phyloP scores from a whole-genome alignment of 2,797 vertebrate species.

The Chrosomus eos region DNA sequence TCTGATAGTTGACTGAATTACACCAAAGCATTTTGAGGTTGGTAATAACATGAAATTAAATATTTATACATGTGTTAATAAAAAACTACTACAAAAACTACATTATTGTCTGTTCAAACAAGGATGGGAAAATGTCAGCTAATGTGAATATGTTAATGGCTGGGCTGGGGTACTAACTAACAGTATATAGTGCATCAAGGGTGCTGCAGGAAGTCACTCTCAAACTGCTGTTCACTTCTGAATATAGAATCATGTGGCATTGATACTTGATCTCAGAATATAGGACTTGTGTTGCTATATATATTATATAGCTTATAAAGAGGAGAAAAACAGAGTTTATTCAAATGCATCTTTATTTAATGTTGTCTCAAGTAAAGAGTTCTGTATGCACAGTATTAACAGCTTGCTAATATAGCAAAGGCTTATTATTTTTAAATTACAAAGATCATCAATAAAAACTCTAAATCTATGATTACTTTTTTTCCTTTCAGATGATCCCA shows the following conservation, averaged over 20 bases:
- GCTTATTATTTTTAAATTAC: conserved; percentile 14
- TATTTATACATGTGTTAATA: not conserved
- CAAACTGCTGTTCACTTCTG: not conserved
- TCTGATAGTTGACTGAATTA: not conserved
- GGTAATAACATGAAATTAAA: not conserved
- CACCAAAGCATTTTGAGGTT: not conserved
- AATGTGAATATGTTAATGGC: not conserved
- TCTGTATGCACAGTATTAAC: conserved; percentile 10
- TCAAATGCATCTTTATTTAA: conserved; percentile 15
- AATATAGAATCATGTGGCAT: not conserved
- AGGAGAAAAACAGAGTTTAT: not conserved
- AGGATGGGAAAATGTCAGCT: not conserved
- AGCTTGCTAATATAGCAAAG: conserved; percentile 65
- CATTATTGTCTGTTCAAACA: not conserved
- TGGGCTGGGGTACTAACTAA: not conserved
- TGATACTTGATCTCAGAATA: not conserved
- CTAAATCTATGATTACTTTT: not conserved
- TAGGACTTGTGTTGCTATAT: not conserved
- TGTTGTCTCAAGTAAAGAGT: conserved; percentile 6
- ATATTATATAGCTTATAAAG: not conserved
- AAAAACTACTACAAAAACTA: not conserved
- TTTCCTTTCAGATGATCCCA: not conserved
- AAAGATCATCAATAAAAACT: conserved; percentile 3
- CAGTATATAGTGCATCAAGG: not conserved
- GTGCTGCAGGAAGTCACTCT: not conserved